Evolutionary conservation across 23 tunicate species (phyloP).

Genomic region (Clavelina lepadiformis): DNA sequence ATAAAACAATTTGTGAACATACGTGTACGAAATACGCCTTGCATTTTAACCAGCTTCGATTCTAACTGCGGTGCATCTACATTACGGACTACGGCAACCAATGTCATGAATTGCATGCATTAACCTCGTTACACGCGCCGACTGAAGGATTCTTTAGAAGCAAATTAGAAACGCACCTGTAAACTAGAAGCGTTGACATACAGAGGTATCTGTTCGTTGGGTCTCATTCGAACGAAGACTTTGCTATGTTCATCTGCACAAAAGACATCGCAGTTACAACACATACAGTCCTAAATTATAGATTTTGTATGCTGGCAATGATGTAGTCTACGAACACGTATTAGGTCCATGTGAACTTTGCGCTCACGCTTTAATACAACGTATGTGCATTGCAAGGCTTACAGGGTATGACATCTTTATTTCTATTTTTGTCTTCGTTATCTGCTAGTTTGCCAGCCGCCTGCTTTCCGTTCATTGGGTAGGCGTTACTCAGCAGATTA

Average conservation of each 20-base stretch:
- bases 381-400: constrained; percentile 8
- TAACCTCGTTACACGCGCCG: neutral
- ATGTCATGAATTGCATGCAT: neutral
- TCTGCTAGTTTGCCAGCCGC: constrained; percentile 34
- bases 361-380: too few relatives aligned
- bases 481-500: constrained; percentile 29
- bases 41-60: neutral
- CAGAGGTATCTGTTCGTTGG: constrained; percentile 49
- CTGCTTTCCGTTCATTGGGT: constrained; percentile 39
- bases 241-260: constrained; percentile 85
- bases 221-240: constrained; percentile 68
- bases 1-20: neutral
- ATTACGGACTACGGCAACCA: too few relatives aligned
- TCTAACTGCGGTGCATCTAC: neutral
- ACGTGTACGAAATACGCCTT: neutral
- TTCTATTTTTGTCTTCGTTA: constrained; percentile 63
- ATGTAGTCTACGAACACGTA: too few relatives aligned
- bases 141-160: neutral
- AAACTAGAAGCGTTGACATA: constrained; percentile 70
- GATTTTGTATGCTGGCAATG: too few relatives aligned
- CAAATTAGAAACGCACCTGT: constrained; percentile 18
- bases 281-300: too few relatives aligned
- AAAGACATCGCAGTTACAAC: too few relatives aligned
- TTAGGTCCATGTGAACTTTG: too few relatives aligned
- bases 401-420: constrained; percentile 72